Base-by-base conservation (phyloP, 2,113 vertebrate species). In the Hippocampus guttulatus region DNA sequence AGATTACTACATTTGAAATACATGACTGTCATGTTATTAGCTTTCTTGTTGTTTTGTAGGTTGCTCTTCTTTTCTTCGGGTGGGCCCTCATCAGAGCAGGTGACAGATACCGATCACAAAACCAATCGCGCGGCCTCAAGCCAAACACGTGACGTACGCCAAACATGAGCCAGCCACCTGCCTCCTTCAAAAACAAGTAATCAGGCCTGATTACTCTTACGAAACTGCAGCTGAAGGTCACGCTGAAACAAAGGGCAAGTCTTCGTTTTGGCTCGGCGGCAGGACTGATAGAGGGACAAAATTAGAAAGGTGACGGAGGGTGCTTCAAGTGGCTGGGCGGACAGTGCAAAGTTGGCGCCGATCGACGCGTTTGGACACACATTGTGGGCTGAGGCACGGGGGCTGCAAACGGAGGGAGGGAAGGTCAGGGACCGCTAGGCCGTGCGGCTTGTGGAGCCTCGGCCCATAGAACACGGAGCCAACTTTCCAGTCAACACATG, bases 401-500 rank as follows among this genome's bases (percentile, higher is more conserved):
- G 78, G 79, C 77, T 71, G 70, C 76, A 75, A 65, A 70, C 57
- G 83, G 80, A 74, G 84, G 91, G 84, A 84, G 84, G 75, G 83
- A 89, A 92, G 90, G 90, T 92, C 91, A 88, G 82, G 76, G 76
- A 83, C 89, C 91, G 91, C 92, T 90, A 92, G 93, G 91, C 94
- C 92, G 94, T 87, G 89, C 85, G 81, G 89, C 84, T 92, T 91
- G 92, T 88, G 91, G 87, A 89, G 92, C 87, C 84, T 87, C 61
- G 89, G 92, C 92, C 91, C 84, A 43, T 71, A 88, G 92, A 93
- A 88, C 92, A 71, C 82, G 75, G 85, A 92, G 94, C 94, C 93
- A 94, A 93, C 93, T 97, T 97, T 96, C 95, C 95, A 96, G 95
- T 93, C 75, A 92, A 95, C 96, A 96, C 91, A 95, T 95, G 95